Evolutionary conservation across 2,888 invertebrate species (phyloP).

Genomic region (Brenthis ino): DNA sequence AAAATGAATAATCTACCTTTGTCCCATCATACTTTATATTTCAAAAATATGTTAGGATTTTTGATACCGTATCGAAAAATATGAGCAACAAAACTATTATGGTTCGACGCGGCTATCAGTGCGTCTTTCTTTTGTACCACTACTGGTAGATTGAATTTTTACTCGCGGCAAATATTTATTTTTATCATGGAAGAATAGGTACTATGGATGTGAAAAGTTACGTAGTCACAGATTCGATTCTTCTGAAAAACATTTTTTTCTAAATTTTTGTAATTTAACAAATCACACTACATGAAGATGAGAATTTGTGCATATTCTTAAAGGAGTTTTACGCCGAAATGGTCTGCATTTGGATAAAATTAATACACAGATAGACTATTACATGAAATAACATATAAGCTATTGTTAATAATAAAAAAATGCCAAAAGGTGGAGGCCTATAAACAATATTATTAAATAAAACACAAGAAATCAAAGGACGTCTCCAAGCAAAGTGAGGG

Average conservation of each 20-base stretch:
- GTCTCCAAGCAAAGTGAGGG: too few species aligned
- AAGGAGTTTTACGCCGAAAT: too few species aligned
- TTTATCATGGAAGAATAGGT: conserved; percentile 3
- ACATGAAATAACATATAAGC: too few species aligned
- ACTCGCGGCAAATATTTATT: conserved; percentile 15
- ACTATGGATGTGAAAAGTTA: not conserved
- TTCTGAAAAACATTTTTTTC: not conserved
- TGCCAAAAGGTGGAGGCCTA: too few species aligned
- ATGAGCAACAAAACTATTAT: conserved; percentile 18
- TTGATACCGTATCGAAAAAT: conserved; percentile 15
- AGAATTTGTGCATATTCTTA: too few species aligned
- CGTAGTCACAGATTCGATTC: not conserved
- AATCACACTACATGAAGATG: too few species aligned
- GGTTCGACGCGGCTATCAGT: conserved; percentile 19
- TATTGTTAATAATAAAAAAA: too few species aligned
- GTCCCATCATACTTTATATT: not conserved
- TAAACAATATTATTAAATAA: too few species aligned
- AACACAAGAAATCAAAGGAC: too few species aligned
- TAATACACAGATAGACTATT: too few species aligned
- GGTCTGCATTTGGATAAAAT: too few species aligned
- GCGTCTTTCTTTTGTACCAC: conserved; percentile 21
- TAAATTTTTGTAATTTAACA: not conserved
- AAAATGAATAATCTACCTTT: not conserved
- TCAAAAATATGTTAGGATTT: not conserved
- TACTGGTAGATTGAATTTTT: conserved; percentile 18